These are phyloP conservation scores for Chloroclysta siterata DNA, from an alignment of 2,888 invertebrate genomes.

Conservation along the genomic window DNA sequence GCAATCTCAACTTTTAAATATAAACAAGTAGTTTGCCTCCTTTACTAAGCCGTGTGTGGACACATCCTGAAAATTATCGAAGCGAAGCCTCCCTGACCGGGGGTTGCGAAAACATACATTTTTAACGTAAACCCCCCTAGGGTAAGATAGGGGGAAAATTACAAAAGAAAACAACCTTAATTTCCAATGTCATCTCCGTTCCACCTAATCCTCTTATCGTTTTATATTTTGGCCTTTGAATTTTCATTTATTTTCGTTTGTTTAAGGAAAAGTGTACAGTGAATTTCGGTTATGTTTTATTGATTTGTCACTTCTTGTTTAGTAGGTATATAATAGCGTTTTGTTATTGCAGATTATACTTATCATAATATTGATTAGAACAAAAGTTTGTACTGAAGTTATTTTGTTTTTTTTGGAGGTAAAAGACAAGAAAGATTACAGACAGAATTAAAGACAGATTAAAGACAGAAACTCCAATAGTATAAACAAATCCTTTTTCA, in stretches of 20 bases:
- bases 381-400: too few species aligned
- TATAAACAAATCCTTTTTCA: too few species aligned
- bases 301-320: slow-evolving; percentile 58
- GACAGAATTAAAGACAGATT: too few species aligned
- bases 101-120: slow-evolving; percentile 76
- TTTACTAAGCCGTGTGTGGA: slow-evolving; percentile 63
- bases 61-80: slow-evolving; percentile 69
- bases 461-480: too few species aligned
- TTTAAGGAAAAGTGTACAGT: slow-evolving; percentile 73
- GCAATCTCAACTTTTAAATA: neutral
- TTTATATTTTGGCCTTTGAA: slow-evolving; percentile 83
- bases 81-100: slow-evolving; percentile 63
- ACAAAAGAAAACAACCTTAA: slow-evolving; percentile 85
- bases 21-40: slow-evolving; percentile 40
- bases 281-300: slow-evolving; percentile 61
- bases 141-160: slow-evolving; percentile 80
- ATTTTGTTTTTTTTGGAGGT: too few species aligned
- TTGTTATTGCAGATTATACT: neutral
- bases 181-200: slow-evolving; percentile 85
- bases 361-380: slow-evolving; percentile 2
- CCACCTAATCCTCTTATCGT: slow-evolving; percentile 84
- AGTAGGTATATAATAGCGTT: slow-evolving; percentile 36
- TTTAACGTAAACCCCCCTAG: slow-evolving; percentile 73
- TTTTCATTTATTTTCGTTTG: slow-evolving; percentile 84
- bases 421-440: too few species aligned